A percentile compares a stretch with the other conserved stretches of the same genome.
Evolutionary conservation across 2,113 vertebrate species (phyloP).

Genomic region (Alexandromys fortis): DNA sequence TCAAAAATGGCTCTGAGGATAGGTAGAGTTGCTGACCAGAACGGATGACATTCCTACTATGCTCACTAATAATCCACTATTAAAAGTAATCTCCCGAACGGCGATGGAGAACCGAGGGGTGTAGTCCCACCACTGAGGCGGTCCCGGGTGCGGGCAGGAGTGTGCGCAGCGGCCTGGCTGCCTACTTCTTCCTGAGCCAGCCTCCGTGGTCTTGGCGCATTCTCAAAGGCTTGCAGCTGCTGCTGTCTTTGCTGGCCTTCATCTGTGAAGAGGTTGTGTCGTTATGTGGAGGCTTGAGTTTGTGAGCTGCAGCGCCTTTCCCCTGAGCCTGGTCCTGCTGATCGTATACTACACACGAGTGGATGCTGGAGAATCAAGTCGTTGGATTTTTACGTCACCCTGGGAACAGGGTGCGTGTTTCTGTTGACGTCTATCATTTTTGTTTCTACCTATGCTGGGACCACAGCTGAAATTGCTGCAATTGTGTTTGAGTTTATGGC

Average conservation of each 20-base stretch:
- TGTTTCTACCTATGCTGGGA: slow-evolving; percentile 69
- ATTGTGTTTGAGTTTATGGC: slow-evolving; percentile 92
- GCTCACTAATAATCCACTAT: background rate
- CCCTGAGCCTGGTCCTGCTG: slow-evolving; percentile 90
- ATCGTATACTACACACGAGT: slow-evolving; percentile 83
- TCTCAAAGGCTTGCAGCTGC: slow-evolving; percentile 77
- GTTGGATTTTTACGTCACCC: slow-evolving; percentile 86
- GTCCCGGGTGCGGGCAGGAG: background rate
- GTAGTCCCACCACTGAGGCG: slow-evolving; percentile 80
- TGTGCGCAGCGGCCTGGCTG: background rate
- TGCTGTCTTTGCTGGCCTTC: slow-evolving; percentile 92
- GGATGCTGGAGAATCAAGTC: slow-evolving; percentile 79
- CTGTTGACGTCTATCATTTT: slow-evolving; percentile 88
- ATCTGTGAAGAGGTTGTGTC: slow-evolving; percentile 91
- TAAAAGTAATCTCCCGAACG: background rate
- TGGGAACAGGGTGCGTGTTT: slow-evolving; percentile 72
- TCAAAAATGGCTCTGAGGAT: background rate
- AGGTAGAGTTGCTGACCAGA: background rate
- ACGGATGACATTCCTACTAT: background rate
- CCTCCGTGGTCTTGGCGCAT: background rate
- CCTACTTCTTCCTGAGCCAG: background rate
- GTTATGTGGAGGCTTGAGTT: slow-evolving; percentile 89
- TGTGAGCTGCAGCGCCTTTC: slow-evolving; percentile 91
- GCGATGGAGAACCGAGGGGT: slow-evolving; percentile 81
- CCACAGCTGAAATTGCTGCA: slow-evolving; percentile 78